Evolutionary conservation across 37 sponge, comb jelly and placozoan genomes (phyloP), one percentile per base, ranked within the genome.

Genomic region (Haliclona indistincta): DNA sequence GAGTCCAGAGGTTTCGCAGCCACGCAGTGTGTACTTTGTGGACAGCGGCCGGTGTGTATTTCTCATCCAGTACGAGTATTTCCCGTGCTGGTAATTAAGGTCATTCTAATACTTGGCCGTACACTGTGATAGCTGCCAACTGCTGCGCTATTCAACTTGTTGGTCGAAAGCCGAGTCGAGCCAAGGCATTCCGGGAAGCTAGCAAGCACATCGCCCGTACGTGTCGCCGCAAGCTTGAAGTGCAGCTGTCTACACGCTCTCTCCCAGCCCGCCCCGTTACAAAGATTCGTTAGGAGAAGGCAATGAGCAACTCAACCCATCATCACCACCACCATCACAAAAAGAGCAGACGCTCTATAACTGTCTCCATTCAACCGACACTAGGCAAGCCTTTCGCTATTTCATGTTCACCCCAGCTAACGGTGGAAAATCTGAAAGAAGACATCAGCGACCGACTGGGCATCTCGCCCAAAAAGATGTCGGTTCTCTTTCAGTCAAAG

Each of bases 381-480:
- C 68, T 87, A 28, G 87, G 87, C 3, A 64, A 40, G 7, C 41
- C 76, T 0, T 87, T 87, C 65, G 39, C 60, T 15, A 58, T 87
- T 10, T 60, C 54, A 2, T n/a, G 80, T n/a, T 53, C 71, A 10
- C 56, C 87, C 19, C 23, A 30, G 4, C 45, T 75, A 0, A 74
- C 49, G 30, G 40, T 87, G 35, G 29, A 81, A 7, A 51, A 30
- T 28, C 55, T 87, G 39, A 87, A 87, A 23, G 87, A 87, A 34
- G 73, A 38, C 41, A 81, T 87, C 63, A 81, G 87, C 36, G 81
- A 87, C 43, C 58, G 35, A 29, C 74, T 87, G 70, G 87, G 87
- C 15, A 75, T 87, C 51, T 76, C 81, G 7, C 80, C 87, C 8
- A 75, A 73, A 43, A 87, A 87, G 64, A 80, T 87, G 81, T 62